Percentiles rank a stretch among this genome's conserved stretches.
phyloP scores from a whole-genome alignment of 2,113 vertebrate genomes.

The Condylura cristata region DNA sequence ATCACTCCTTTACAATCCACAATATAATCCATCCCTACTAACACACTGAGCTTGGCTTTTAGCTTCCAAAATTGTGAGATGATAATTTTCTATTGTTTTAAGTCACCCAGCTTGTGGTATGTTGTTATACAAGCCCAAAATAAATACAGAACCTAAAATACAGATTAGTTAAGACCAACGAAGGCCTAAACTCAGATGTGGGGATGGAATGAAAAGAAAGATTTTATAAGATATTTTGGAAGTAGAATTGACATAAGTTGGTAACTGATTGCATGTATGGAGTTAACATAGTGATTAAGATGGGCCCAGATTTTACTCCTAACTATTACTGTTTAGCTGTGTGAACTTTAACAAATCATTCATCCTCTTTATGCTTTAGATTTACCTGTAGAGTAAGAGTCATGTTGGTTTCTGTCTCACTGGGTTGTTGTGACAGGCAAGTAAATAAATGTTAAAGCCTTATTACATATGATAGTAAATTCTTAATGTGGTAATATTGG shows the following conservation, averaged over 20 bases:
- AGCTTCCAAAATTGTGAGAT: not conserved
- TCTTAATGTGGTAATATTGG: not conserved
- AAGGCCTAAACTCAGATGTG: not conserved
- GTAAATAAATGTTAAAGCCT: constrained; percentile 8
- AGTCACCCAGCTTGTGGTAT: not conserved
- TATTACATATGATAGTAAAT: not conserved
- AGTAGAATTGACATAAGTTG: not conserved
- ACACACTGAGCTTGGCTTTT: not conserved
- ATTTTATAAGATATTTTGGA: not conserved
- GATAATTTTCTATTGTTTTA: constrained; percentile 5
- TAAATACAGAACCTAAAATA: not conserved
- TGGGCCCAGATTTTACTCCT: not conserved
- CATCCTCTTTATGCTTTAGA: not conserved
- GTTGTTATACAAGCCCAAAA: not conserved
- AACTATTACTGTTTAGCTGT: not conserved
- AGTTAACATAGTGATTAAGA: not conserved
- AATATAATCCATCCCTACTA: not conserved
- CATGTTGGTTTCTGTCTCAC: not conserved
- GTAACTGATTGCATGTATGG: not conserved
- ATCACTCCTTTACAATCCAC: not conserved
- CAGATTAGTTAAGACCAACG: not conserved
- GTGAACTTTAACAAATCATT: not conserved
- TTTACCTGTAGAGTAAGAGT: not conserved
- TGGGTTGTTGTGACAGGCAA: not conserved
- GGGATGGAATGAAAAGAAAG: not conserved